A percentile compares a stretch with the other conserved stretches of the same genome.
Evolutionary conservation across 2,113 vertebrate species (phyloP).

Genomic region (Pygoscelis adeliae): DNA sequence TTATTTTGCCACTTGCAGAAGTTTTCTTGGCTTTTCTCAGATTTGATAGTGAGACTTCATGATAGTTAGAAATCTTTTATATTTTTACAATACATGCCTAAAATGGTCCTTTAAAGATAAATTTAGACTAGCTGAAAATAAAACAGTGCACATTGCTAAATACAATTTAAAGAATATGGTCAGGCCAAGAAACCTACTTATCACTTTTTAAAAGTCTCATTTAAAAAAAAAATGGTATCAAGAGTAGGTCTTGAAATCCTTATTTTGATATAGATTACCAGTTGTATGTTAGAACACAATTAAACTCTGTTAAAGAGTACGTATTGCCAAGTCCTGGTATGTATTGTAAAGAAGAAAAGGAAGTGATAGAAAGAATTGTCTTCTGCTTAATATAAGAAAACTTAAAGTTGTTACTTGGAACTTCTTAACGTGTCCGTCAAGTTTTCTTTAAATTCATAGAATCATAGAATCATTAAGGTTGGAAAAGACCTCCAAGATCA

Average conservation of each 20-base stretch:
- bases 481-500: too few relatives aligned
- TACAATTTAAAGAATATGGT: background rate
- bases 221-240: background rate
- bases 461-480: too few relatives aligned
- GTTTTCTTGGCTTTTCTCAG: background rate
- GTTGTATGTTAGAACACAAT: background rate
- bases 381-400: background rate
- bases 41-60: background rate
- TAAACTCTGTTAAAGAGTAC: background rate
- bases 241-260: background rate
- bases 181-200: background rate
- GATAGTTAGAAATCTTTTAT: background rate
- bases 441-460: background rate
- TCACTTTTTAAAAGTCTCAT: background rate
- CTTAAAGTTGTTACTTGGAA: background rate
- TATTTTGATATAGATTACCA: background rate
- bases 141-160: background rate
- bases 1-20: background rate
- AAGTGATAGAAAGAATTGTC: background rate
- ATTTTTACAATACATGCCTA: background rate
- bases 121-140: background rate
- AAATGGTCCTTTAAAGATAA: background rate
- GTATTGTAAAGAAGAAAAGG: background rate
- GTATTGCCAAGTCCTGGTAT: background rate
- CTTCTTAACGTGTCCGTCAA: accelerated